phyloP scores from a whole-genome alignment of 1,140 invertebrate species.

The Magallana ariakensis region DNA sequence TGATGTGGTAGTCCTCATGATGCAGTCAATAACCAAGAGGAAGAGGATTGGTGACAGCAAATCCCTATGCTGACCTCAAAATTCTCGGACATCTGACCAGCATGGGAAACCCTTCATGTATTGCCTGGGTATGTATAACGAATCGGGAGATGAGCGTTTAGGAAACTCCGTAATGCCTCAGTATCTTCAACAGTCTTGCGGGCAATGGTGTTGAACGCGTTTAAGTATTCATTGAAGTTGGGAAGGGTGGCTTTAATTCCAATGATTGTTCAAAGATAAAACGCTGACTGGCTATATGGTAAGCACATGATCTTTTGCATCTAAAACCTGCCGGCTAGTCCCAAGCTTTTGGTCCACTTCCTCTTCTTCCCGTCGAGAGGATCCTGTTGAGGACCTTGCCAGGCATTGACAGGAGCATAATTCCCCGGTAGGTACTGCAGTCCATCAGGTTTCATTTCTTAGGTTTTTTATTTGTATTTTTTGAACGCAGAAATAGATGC shows the following conservation, averaged over 20 bases:
- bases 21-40: constrained; percentile 51
- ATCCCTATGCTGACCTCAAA: constrained; percentile 54
- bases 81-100: constrained; percentile 51
- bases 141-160: constrained; percentile 55
- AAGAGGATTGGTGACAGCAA: constrained; percentile 59
- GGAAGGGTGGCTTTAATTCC: constrained; percentile 62
- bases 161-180: constrained; percentile 56
- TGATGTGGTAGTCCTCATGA: constrained; percentile 44
- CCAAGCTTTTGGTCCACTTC: constrained; percentile 45
- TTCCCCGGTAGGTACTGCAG: no score
- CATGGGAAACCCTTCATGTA: constrained; percentile 54
- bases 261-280: constrained; percentile 65
- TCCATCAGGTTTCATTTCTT: no score
- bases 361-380: not conserved
- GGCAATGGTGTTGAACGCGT: constrained; percentile 68
- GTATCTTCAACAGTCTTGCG: constrained; percentile 62
- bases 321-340: constrained; percentile 54
- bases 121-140: not conserved
- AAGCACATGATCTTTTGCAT: constrained; percentile 54
- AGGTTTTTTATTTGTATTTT: no score
- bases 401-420: no score
- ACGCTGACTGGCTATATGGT: constrained; percentile 60
- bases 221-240: constrained; percentile 53
- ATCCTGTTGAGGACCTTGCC: no score
- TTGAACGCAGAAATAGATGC: no score